A percentile compares a stretch with the other conserved stretches of the same genome.
phyloP scores from a whole-genome alignment of 2,113 vertebrate species.

The Psettodes erumei region DNA sequence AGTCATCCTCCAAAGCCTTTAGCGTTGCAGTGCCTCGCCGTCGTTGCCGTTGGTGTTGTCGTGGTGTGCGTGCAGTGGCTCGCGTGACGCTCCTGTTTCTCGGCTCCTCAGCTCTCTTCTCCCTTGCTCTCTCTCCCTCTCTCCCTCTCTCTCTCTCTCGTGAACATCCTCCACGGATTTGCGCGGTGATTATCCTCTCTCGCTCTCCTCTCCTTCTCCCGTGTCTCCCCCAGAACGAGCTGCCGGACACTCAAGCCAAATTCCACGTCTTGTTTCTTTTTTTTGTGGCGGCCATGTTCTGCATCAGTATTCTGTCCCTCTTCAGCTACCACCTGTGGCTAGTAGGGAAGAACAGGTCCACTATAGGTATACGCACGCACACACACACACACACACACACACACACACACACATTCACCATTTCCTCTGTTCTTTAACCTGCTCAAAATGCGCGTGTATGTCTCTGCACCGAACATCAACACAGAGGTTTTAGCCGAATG shows the following conservation, averaged over 20 bases:
- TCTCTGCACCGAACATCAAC: neutral
- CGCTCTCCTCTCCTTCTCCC: slow-evolving; percentile 37
- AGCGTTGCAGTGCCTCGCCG: slow-evolving; percentile 33
- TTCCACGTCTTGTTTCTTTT: slow-evolving; percentile 98
- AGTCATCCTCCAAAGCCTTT: slow-evolving; percentile 50
- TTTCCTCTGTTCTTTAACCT: neutral
- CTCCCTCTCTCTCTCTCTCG: neutral
- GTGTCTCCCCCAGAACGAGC: slow-evolving; percentile 86
- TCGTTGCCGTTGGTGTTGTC: slow-evolving; percentile 15
- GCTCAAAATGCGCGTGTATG: neutral
- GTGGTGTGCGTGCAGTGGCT: slow-evolving; percentile 48
- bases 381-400: slow-evolving; percentile 8
- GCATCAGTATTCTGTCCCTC: slow-evolving; percentile 96
- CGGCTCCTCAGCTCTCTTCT: neutral
- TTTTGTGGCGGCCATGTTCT: slow-evolving; percentile 98
- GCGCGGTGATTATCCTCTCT: slow-evolving; percentile 37
- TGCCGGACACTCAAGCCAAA: slow-evolving; percentile 89
- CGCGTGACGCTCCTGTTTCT: slow-evolving; percentile 3
- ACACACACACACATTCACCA: neutral
- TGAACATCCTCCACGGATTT: slow-evolving; percentile 1
- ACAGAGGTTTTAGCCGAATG: neutral
- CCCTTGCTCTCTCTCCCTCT: neutral
- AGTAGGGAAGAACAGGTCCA: slow-evolving; percentile 96
- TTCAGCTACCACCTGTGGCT: slow-evolving; percentile 99
- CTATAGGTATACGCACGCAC: slow-evolving; percentile 87